phyloP scores from a whole-genome alignment of 2,113 vertebrate species.

The Eonycteris spelaea region DNA sequence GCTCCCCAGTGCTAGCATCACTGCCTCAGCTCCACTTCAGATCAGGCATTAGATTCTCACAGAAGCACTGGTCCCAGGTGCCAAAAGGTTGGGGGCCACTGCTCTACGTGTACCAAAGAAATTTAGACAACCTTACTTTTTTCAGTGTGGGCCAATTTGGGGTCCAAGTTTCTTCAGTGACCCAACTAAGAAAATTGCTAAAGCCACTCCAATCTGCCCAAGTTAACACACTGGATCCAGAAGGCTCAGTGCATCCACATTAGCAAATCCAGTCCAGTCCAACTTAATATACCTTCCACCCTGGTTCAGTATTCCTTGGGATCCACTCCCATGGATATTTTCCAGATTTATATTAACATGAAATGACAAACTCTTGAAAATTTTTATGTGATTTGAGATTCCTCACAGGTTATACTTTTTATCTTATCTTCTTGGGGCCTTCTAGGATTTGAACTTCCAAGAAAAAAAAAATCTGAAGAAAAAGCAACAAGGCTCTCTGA shows the following conservation, averaged over 20 bases:
- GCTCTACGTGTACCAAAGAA: neutral
- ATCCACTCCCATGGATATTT: neutral
- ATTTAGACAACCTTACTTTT: neutral
- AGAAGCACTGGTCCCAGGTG: too few relatives aligned
- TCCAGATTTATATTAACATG: neutral
- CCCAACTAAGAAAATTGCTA: neutral
- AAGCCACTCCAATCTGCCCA: neutral
- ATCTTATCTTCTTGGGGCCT: neutral
- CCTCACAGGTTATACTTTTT: neutral
- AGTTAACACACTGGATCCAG: neutral
- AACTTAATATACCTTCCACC: neutral
- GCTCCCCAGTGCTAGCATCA: too few relatives aligned
- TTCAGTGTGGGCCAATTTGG: neutral
- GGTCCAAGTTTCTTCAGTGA: neutral
- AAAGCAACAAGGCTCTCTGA: too few relatives aligned
- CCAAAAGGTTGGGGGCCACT: too few relatives aligned
- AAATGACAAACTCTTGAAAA: neutral
- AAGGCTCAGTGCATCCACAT: neutral
- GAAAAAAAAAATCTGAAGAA: too few relatives aligned
- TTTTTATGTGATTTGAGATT: neutral
- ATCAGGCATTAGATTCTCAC: too few relatives aligned
- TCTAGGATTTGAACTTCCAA: neutral
- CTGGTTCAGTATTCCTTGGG: neutral
- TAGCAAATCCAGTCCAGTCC: neutral
- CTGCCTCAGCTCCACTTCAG: too few relatives aligned